Percentiles rank a stretch among this genome's conserved stretches.
Evolutionary conservation across 2,888 invertebrate genomes (phyloP).

Genomic region (Abrostola tripartita): DNA sequence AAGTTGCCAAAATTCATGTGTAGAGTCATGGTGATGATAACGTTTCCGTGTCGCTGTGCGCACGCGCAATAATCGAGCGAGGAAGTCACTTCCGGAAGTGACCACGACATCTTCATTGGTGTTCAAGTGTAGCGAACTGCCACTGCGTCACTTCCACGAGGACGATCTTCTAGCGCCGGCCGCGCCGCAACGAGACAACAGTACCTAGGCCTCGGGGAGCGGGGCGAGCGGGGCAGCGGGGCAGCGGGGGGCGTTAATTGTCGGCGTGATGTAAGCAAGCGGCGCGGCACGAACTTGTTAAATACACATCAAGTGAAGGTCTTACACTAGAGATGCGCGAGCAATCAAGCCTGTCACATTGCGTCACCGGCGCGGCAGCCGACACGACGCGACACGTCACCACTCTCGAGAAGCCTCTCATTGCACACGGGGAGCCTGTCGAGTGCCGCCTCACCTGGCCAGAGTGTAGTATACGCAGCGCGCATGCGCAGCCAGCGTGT

Average conservation of each 20-base stretch:
- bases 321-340: constrained; percentile 14
- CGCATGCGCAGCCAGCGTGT: not conserved
- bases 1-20: not conserved
- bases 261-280: constrained; percentile 31
- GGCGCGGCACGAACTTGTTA: constrained; percentile 20
- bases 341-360: constrained; percentile 32
- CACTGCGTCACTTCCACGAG: not conserved
- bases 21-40: not conserved
- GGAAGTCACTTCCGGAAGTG: not conserved
- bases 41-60: not conserved
- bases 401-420: too few relatives aligned
- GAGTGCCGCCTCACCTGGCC: too few relatives aligned
- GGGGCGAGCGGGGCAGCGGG: not conserved
- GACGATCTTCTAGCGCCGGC: not conserved
- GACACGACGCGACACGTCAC: not conserved
- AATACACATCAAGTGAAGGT: constrained; percentile 36
- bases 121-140: too few relatives aligned
- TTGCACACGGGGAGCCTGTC: too few relatives aligned
- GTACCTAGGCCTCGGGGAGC: not conserved
- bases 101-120: not conserved
- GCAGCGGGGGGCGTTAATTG: not conserved
- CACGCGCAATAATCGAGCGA: not conserved
- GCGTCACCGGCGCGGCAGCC: constrained; percentile 22
- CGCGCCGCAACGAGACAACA: not conserved
- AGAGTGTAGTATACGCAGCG: not conserved